Conservation (phyloP, 2,113 vertebrate genomes). For the Psilopogon haemacephalus region DNA sequence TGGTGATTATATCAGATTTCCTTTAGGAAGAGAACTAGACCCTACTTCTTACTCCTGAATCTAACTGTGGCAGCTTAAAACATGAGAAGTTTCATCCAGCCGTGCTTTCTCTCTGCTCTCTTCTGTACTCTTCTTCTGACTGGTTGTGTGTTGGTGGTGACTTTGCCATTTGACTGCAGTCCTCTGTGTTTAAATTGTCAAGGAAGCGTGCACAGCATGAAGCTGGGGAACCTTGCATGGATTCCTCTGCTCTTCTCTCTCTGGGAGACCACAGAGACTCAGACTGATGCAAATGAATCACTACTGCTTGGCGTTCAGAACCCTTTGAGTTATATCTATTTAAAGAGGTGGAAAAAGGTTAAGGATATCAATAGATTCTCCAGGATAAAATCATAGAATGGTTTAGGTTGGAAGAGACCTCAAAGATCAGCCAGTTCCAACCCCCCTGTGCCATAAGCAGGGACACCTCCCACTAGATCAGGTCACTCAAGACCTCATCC, state of each 20-base stretch:
- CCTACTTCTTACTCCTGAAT: background rate
- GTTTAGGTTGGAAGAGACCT: too few relatives aligned
- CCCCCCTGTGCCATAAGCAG: too few relatives aligned
- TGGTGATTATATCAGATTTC: background rate
- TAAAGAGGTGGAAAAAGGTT: background rate
- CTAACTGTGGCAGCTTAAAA: background rate
- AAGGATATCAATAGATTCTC: background rate
- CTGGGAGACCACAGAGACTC: background rate
- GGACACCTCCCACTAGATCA: too few relatives aligned
- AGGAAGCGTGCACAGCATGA: background rate
- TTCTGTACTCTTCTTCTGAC: background rate
- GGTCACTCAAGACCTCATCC: too few relatives aligned
- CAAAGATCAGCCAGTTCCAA: too few relatives aligned
- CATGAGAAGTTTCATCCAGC: accelerated
- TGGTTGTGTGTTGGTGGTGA: background rate
- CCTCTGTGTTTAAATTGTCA: background rate
- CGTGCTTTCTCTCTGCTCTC: background rate
- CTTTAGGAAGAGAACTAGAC: background rate
- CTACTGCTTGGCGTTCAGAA: background rate
- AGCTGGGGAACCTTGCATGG: background rate
- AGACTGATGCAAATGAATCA: background rate
- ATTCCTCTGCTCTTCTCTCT: background rate
- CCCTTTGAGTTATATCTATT: background rate
- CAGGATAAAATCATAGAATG: background rate
- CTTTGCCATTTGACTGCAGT: background rate